Base-by-base conservation (phyloP, 2,888 invertebrate genomes). In the Netelia melanura region DNA sequence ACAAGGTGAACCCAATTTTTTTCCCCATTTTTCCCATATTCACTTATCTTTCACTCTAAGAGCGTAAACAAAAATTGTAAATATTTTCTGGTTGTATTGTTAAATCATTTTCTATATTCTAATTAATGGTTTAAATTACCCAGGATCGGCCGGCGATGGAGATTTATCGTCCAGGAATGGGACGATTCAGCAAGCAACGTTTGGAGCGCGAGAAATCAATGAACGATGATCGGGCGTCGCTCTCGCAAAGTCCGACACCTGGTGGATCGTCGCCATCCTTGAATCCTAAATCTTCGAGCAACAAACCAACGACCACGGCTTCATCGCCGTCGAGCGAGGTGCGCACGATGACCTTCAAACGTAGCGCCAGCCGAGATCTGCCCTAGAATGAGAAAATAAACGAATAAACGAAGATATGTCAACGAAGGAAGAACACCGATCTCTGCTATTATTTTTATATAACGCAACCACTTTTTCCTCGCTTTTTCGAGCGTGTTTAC, bases 91-190 rank as follows among this genome's bases (percentile, higher is more conserved):
- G 38, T 38, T 65, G n/a, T 80, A 68, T 54, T 64, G 11, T 64
- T 38, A 62, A 70, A n/a, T 44, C 71, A 14, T 71, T 3, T 8
- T 43, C 5, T 61, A 25, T 74, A 71, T 54, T 68, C 48, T 56
- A 58, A 17, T 2, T 10, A 43, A n/a, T 56, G 6, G 23, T 71
- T n/a, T 44, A 11, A 84, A 67, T 38, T 38, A 67, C 84, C 10
- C 89, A 97, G 97, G 98, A 98, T 94, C 97, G 98, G 61, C 98
- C 98, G 30, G 97, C 98, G 62, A 96, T 98, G 92, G 97, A 97
- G 84, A 97, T 98, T 88, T 98, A 98, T 94, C 96, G 98, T 88
- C 98, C 98, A 0, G 98, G 98, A 25, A 98, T 97, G 97, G 96
- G 97, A n/a, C 96, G 96, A 90, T 96, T 97, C 92, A 96, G 96